A percentile compares a stretch with the other conserved stretches of the same genome.
These are phyloP conservation scores for Arctopsyche grandis DNA, from an alignment of 1,140 invertebrate genomes.

Conservation along the genomic window DNA sequence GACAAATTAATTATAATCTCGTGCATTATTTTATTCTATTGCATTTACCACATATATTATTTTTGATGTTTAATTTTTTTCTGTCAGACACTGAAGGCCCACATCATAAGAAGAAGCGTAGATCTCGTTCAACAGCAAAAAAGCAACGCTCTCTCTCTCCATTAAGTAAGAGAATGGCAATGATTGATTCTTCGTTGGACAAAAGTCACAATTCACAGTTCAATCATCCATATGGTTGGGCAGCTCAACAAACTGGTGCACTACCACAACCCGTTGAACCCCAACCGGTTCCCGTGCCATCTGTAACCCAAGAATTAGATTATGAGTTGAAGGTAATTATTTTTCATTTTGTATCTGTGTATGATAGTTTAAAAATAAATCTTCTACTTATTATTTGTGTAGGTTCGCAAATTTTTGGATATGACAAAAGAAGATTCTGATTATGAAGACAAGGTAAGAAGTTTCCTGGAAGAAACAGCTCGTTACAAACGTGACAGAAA, in stretches of 20 bases:
- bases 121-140: slow-evolving; percentile 69
- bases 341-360: neutral
- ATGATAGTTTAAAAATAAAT: neutral
- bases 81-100: slow-evolving; percentile 69
- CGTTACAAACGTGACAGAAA: slow-evolving; percentile 82
- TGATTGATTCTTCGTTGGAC: slow-evolving; percentile 67
- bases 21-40: neutral
- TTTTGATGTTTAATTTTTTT: slow-evolving; percentile 48
- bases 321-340: slow-evolving; percentile 71
- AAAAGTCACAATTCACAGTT: slow-evolving; percentile 70
- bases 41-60: neutral
- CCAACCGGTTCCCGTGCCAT: slow-evolving; percentile 57
- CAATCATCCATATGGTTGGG: slow-evolving; percentile 66
- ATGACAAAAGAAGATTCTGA: slow-evolving; percentile 84
- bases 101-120: slow-evolving; percentile 71
- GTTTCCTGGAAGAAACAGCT: slow-evolving; percentile 82
- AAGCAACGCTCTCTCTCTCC: slow-evolving; percentile 80
- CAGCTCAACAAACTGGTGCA: slow-evolving; percentile 56
- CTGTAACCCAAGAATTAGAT: slow-evolving; percentile 66
- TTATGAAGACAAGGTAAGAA: slow-evolving; percentile 84
- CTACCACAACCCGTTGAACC: slow-evolving; percentile 56
- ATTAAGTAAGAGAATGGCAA: slow-evolving; percentile 81
- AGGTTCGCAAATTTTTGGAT: slow-evolving; percentile 79
- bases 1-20: neutral
- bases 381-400: slow-evolving; percentile 63